A percentile compares a stretch with the other conserved stretches of the same genome.
Conservation (phyloP, 2,113 vertebrate species). For the Atherinomorus stipes region DNA sequence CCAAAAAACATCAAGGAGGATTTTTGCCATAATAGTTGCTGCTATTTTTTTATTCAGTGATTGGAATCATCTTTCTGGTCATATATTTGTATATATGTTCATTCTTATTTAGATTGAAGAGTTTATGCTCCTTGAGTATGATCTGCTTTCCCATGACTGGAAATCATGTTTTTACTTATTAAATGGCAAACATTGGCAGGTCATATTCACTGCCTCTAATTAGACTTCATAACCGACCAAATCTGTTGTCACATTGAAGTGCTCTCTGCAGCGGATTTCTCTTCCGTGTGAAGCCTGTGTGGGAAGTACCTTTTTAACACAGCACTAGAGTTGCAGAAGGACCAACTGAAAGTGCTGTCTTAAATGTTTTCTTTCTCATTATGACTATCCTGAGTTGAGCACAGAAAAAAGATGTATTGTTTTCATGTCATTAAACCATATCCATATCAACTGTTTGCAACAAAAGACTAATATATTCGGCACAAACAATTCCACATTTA, state of each 20-base stretch:
- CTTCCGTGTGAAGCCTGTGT: constrained; percentile 2
- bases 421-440: too few species aligned
- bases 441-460: not conserved
- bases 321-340: not conserved
- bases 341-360: not conserved
- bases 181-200: not conserved
- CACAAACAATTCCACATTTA: not conserved
- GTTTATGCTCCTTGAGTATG: too few species aligned
- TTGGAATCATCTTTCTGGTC: too few species aligned
- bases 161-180: constrained; percentile 9
- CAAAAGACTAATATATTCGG: not conserved
- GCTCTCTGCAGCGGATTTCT: not conserved
- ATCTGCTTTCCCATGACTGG: not conserved
- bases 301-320: not conserved
- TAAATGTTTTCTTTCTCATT: not conserved
- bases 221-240: not conserved
- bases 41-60: not conserved
- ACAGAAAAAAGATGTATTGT: not conserved
- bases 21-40: not conserved
- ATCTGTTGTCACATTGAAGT: constrained; percentile 4
- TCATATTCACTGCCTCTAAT: not conserved
- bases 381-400: not conserved
- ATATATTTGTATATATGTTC: too few species aligned
- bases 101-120: too few species aligned
- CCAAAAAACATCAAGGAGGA: constrained; percentile 13